Conservation (phyloP, 92 coral and sea anemone genomes). For the Metridium senile region DNA sequence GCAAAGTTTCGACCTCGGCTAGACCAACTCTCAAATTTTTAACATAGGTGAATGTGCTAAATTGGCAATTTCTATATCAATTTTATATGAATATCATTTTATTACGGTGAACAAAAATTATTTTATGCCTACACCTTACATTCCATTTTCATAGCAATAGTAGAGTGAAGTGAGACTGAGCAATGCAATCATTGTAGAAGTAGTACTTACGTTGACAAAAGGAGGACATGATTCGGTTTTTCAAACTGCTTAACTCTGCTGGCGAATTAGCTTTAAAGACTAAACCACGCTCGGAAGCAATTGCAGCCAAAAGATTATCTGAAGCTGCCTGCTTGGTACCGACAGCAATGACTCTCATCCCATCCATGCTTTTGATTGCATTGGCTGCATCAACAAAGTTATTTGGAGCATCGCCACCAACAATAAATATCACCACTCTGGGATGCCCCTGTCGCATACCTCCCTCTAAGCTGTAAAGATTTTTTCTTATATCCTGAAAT, state of each 20-base stretch:
- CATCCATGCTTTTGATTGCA: conserved; percentile 17
- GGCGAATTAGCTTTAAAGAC: conserved; percentile 30
- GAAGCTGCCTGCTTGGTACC: conserved; percentile 28
- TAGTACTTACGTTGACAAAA: conserved; percentile 41
- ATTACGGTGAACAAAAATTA: no score
- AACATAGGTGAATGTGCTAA: no score
- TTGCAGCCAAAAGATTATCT: conserved; percentile 1
- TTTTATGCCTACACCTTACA: no score
- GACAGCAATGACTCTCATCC: conserved; percentile 36
- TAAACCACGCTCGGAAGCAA: conserved; percentile 8
- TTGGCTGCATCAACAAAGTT: conserved; percentile 16
- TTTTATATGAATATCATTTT: no score
- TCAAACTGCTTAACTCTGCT: conserved; percentile 13
- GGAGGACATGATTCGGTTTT: not conserved
- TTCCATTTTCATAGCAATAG: no score
- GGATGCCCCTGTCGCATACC: conserved; percentile 56
- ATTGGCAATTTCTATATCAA: no score
- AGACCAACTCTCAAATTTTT: no score
- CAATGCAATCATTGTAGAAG: no score
- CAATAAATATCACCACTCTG: conserved; percentile 12
- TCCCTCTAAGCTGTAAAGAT: conserved; percentile 39
- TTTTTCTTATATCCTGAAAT: conserved; percentile 1
- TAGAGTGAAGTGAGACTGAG: no score
- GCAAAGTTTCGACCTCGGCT: no score
- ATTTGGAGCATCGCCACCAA: conserved; percentile 1